Evolutionary conservation across 2,888 invertebrate species (phyloP), one percentile per base, ranked within the genome.

Genomic region (Acrobasis suavella): DNA sequence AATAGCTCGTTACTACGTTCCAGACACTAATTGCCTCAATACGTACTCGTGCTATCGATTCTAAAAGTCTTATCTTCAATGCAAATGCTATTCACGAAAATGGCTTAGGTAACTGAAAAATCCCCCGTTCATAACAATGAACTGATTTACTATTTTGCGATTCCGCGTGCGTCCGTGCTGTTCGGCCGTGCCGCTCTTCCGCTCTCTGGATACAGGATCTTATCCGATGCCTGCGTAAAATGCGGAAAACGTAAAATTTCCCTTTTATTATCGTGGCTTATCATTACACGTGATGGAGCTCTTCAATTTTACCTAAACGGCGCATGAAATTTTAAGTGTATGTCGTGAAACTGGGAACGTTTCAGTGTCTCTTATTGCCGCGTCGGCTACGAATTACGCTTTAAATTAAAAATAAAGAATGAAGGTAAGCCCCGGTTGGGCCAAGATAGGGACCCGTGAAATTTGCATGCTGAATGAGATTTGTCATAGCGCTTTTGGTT

Each of bases 101-200:
- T 76, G 72, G 70, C 74, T 69, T 74, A 71, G 74, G 78, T 83
- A 81, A 81, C 81, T 81, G 83, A 83, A 86, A 82, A 83, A 85
- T 83, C 82, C 82, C 77, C 75, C 78, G 74, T 81, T 84, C 81
- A 80, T 82, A 81, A 83, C 82, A 86, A 83, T 83, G 82, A 82
- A 83, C 86, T 85, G 85, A 86, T 87, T 87, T 86, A 82, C 82
- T 85, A 80, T 82, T 87, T 87, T 82, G 84, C 74, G 80, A 89
- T 89, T 89, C 88, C 80, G 82, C 70, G 75, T 83, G 85, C 87
- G 86, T 88, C 76, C 82, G 77, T 78, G 76, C 77, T 78, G 79
- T 82, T 82, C 80, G 78, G 73, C 79, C 78, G 78, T 75, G 75
- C 78, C 79, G 74, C 77, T 79, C 78, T 80, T 82, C 80, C 82